A percentile compares a stretch with the other conserved stretches of the same genome.
These are phyloP conservation scores for Sebastes cheni DNA, from an alignment of 2,797 vertebrate species.

Conservation along the genomic window DNA sequence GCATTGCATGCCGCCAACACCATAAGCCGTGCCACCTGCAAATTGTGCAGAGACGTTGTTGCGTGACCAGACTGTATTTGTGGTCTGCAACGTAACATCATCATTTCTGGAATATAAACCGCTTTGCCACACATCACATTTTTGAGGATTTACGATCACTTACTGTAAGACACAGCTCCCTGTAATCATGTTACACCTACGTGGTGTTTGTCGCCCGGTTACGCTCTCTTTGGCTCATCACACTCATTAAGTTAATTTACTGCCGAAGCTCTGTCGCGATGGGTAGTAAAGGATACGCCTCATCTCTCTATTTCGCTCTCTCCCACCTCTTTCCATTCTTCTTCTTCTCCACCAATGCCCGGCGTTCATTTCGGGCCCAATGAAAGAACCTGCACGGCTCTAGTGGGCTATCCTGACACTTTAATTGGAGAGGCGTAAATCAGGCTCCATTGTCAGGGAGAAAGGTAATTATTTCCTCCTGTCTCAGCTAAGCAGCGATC, in stretches of 20 bases:
- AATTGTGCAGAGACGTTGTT: neutral
- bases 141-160: neutral
- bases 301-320: constrained; percentile 44
- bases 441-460: constrained; percentile 59
- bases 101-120: neutral
- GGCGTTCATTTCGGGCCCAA: constrained; percentile 23
- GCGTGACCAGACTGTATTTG: neutral
- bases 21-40: neutral
- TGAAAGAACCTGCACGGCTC: constrained; percentile 38
- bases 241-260: constrained; percentile 59
- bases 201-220: neutral
- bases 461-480: constrained; percentile 75
- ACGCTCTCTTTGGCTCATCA: neutral
- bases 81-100: neutral
- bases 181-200: constrained; percentile 22
- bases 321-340: constrained; percentile 35
- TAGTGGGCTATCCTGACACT: constrained; percentile 63
- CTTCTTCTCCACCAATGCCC: constrained; percentile 16
- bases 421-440: constrained; percentile 78
- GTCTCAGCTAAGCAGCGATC: constrained; percentile 46
- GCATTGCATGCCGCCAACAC: neutral
- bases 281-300: constrained; percentile 44
- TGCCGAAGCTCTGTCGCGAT: constrained; percentile 7
- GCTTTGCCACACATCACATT: neutral
- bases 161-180: neutral